Base-by-base conservation (phyloP, 2,113 vertebrate genomes). In the Trichechus manatus region DNA sequence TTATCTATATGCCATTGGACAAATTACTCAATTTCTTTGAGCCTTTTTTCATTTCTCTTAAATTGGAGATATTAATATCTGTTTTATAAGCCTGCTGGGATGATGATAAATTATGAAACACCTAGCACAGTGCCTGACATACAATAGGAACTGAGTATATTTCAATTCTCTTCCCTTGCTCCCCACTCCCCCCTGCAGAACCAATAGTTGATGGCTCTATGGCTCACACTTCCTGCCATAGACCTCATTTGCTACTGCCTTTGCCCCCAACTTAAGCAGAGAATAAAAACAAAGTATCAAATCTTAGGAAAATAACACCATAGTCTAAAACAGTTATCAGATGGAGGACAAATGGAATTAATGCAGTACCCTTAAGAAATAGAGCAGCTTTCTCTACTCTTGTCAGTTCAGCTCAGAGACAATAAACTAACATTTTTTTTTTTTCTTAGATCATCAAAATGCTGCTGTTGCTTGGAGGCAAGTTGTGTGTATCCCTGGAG, bases 371-470 rank as follows among this genome's bases (percentile, higher is more conserved):
- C 23, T 36, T 82, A 33, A 72, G 74, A 93, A 85, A 59, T 5
- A 83, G 63, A 75, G 17, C 39, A 77, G 42, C 64, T 83, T 59
- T 42, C 77, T 47, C 50, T 22, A 17, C 42, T 15, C 27, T 29
- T 19, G 39, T 89, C 78, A 33, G 70, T 82, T 68, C 39, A 42
- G 31, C 68, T 61, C 42, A 29, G 15, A 89, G 29, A 66, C 59
- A 83, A 47, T 42, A 66, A 90, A 85, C 88, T 77, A 77, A 80
- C 61, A 5, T 68, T 87, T 94, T 83, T 66, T n/a, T 47, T 84
- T 93, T 61, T 7, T 5, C 70, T 82, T 59, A 61, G 70, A 77
- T 94, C 68, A 82, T 94, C 90, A 96, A 89, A 96, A 63, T 72
- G 47, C 44, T 47, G 39, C 50, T 59, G 22, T 83, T 83, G 61